Evolutionary conservation across 2,888 invertebrate species (phyloP).

Genomic region (Tetramorium bicarinatum): DNA sequence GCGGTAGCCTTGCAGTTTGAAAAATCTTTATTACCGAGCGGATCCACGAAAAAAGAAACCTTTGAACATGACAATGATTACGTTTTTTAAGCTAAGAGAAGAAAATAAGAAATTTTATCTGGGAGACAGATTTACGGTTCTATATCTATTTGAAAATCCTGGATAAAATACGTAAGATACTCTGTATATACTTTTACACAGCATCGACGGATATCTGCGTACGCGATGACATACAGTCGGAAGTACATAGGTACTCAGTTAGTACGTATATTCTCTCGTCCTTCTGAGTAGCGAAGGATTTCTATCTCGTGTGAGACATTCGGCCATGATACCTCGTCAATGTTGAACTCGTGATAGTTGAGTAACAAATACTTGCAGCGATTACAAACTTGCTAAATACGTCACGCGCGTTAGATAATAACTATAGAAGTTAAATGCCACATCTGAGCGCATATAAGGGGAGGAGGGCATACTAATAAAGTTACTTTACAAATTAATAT

Average conservation of each 20-base stretch:
- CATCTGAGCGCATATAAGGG: background rate
- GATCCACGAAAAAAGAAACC: background rate
- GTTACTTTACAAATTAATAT: background rate
- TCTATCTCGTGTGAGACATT: constrained; percentile 14
- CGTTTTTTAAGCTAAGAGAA: background rate
- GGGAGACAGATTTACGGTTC: background rate
- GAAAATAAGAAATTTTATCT: background rate
- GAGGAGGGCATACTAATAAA: too few relatives aligned
- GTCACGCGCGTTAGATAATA: background rate
- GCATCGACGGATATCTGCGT: background rate
- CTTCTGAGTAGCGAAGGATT: constrained; percentile 13
- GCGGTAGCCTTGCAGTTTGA: constrained; percentile 26
- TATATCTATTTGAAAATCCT: background rate
- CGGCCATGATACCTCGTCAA: constrained; percentile 6
- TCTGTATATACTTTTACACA: background rate
- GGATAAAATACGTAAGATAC: background rate
- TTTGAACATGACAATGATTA: background rate
- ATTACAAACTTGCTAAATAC: constrained; percentile 2
- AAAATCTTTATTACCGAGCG: constrained; percentile 33
- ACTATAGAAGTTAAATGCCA: background rate
- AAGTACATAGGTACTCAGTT: constrained; percentile 21
- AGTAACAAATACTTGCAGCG: background rate
- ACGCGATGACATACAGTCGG: background rate
- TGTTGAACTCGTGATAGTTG: background rate
- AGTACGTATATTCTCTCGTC: constrained; percentile 6